These are phyloP conservation scores for Enteromius paludinosus DNA, from an alignment of 2,797 vertebrate species.

Conservation along the genomic window DNA sequence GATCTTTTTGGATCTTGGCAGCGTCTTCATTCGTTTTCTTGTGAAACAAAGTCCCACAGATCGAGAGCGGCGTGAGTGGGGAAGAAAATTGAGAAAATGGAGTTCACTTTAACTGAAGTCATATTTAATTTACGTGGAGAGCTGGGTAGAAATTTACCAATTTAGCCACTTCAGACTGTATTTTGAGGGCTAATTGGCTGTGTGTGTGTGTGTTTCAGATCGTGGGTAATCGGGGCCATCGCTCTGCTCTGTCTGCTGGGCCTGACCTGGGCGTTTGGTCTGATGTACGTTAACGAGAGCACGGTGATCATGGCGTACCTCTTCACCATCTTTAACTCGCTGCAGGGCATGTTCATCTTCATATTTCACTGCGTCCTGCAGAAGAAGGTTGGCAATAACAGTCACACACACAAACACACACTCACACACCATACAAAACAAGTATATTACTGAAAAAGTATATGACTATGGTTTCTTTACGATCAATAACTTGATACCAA, in stretches of 20 bases:
- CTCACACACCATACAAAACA: background rate
- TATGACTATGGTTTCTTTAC: no score
- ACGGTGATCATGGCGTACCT: conserved; percentile 99
- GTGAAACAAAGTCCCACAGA: background rate
- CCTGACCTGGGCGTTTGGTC: conserved; percentile 97
- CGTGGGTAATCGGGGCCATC: conserved; percentile 98
- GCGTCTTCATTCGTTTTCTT: background rate
- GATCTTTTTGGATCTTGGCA: background rate
- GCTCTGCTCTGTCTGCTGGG: conserved; percentile 95
- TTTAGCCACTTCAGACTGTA: background rate
- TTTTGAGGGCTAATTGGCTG: background rate
- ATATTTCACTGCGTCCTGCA: conserved; percentile 99
- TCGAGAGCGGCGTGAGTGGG: background rate
- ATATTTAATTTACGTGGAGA: background rate
- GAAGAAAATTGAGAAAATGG: conserved; percentile 6
- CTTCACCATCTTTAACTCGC: conserved; percentile 99
- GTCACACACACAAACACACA: background rate
- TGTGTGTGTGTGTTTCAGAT: conserved; percentile 76
- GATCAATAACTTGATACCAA: background rate
- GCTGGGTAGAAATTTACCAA: conserved; percentile 5
- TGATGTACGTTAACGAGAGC: conserved; percentile 99
- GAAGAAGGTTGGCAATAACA: conserved; percentile 87
- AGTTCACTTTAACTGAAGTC: conserved; percentile 14
- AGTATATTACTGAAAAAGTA: background rate
- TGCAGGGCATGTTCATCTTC: conserved; percentile 99